Evolutionary conservation across 2,797 vertebrate species (phyloP), one percentile per base, ranked within the genome.

Genomic region (Myotis pilosus): DNA sequence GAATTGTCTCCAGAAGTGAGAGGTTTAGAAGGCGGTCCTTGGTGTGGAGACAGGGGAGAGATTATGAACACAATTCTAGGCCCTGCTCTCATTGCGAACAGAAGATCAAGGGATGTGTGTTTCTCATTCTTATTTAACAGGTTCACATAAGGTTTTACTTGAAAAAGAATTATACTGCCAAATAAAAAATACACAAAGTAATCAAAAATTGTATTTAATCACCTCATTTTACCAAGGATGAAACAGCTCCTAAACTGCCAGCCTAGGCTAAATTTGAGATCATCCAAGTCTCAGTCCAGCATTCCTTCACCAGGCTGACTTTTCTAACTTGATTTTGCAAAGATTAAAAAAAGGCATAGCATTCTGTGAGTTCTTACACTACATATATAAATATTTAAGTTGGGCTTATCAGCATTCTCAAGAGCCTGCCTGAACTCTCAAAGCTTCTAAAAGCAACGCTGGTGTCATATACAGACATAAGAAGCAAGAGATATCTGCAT

Each of bases 281-380:
- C 23, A 78, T 47, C 22, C 36, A 69, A 38, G 72, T 94, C 12
- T 89, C 49, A 69, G 25, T 19, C 25, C 11, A 72, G 9, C 9
- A 87, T 51, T 89, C 13, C 4, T 85, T 71, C 17, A 76, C 36
- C 8, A 25, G n/a, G 20, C 6, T 72, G 11, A 30, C 12, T 85
- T 87, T 69, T 49, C 30, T 90, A 92, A 69, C 38, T 89, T 85
- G 17, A 89, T 49, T 85, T 81, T 84, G 28, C 55, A 87, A 85
- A 87, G 25, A 89, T 8, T n/a, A 11, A 49, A 23, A 69, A 62
- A 38, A 23, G 19, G 12, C 19, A 12, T 11, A 83, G 16, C 47
- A 55, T 62, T 44, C 36, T 83, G 55, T 68, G 44, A 60, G 9
- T 92, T 89, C 76, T 94, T 94, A 95, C 80, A 72, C 23, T 72